Percentiles rank a stretch among this genome's conserved stretches.
phyloP scores from a whole-genome alignment of 2,888 invertebrate genomes.

The Eugnorisma glareosa region DNA sequence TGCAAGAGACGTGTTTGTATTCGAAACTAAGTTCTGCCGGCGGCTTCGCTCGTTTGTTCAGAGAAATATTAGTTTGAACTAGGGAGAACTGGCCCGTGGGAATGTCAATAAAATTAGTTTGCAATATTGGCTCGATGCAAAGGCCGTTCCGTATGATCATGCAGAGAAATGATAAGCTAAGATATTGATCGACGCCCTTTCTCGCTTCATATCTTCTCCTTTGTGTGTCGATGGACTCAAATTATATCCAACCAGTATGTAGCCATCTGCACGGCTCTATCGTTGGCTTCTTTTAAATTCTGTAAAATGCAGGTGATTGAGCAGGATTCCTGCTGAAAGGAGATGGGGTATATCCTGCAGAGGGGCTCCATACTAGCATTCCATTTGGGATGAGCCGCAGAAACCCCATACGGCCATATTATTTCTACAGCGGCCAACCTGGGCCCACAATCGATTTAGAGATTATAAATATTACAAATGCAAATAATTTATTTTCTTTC shows the following conservation, averaged over 20 bases:
- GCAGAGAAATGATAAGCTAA: background rate
- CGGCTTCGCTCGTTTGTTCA: conserved; percentile 12
- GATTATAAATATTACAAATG: no score
- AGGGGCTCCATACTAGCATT: background rate
- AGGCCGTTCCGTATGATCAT: background rate
- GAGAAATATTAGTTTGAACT: conserved; percentile 28
- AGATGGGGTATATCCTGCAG: background rate
- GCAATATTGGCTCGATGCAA: background rate
- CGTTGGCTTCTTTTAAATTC: background rate
- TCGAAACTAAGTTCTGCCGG: conserved; percentile 10
- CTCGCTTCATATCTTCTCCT: background rate
- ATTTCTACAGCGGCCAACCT: no score
- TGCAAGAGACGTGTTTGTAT: conserved; percentile 39
- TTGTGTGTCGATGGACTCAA: background rate
- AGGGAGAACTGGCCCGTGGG: background rate
- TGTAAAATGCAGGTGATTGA: background rate
- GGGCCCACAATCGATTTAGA: no score
- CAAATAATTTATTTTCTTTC: no score
- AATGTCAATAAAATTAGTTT: background rate
- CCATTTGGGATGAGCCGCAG: background rate
- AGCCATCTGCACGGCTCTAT: background rate
- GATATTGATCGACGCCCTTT: background rate
- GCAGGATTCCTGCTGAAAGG: background rate
- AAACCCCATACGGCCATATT: no score
- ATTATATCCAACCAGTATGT: background rate